phyloP scores from a whole-genome alignment of 2,797 vertebrate genomes.

The Mormyrops boulengeri region DNA sequence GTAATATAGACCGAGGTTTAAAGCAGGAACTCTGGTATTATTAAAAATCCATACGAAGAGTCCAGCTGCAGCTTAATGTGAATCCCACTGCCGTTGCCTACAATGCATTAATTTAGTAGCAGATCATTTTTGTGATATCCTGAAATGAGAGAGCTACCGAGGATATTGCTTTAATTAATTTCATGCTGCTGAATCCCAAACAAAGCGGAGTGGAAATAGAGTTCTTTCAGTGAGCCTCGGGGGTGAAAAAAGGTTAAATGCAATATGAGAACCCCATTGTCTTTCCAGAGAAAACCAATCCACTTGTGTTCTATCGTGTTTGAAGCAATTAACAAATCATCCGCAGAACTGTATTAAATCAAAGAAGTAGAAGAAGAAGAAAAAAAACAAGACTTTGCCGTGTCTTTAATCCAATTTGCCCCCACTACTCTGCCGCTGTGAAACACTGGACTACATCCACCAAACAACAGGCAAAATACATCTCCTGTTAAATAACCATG shows the following conservation, averaged over 20 bases:
- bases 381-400: not conserved
- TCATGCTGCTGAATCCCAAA: constrained; percentile 16
- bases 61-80: not conserved
- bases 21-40: not conserved
- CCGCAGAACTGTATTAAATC: not conserved
- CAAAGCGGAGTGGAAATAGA: constrained; percentile 8
- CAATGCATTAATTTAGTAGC: constrained; percentile 4
- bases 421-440: not conserved
- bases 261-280: constrained; percentile 11
- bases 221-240: constrained; percentile 1
- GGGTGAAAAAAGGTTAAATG: constrained; percentile 14
- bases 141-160: not conserved
- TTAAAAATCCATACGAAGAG: not conserved
- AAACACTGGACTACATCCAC: not conserved
- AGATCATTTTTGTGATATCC: constrained; percentile 4
- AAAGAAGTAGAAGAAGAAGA: not conserved
- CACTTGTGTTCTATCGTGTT: not conserved
- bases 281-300: not conserved
- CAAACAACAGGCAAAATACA: not conserved
- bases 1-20: not conserved
- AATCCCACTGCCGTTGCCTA: not conserved
- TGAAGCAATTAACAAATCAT: constrained; percentile 5
- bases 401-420: not conserved
- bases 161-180: constrained; percentile 21
- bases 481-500: not conserved